Conservation (phyloP, 2,888 invertebrate species). For the Schrankia costaestrigalis region DNA sequence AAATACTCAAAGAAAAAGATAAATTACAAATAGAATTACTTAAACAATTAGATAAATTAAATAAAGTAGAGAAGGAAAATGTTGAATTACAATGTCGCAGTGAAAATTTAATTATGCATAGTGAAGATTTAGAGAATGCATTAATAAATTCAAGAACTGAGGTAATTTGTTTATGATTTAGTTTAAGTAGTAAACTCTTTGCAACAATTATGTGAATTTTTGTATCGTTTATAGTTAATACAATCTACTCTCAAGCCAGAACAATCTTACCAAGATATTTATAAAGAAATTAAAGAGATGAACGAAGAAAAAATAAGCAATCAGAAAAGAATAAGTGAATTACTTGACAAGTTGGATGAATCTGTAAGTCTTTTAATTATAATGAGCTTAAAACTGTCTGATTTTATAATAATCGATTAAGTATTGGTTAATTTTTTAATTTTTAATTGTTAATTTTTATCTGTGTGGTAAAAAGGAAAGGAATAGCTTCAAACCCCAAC, state of each 20-base stretch:
- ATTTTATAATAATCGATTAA: too few species aligned
- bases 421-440: too few species aligned
- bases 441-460: too few species aligned
- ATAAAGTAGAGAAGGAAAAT: constrained; percentile 47
- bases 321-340: constrained; percentile 48
- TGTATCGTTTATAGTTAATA: constrained; percentile 32
- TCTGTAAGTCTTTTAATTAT: constrained; percentile 38
- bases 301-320: constrained; percentile 52
- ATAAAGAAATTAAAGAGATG: constrained; percentile 53
- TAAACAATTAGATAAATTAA: constrained; percentile 34
- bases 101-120: constrained; percentile 44
- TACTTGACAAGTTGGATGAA: constrained; percentile 55
- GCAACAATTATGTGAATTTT: neutral
- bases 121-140: constrained; percentile 53
- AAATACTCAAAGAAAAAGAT: constrained; percentile 47
- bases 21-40: constrained; percentile 44
- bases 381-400: too few species aligned
- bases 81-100: constrained; percentile 42
- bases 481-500: too few species aligned
- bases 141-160: constrained; percentile 50
- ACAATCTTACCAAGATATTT: constrained; percentile 35
- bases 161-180: constrained; percentile 42
- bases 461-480: too few species aligned
- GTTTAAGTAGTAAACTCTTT: neutral
- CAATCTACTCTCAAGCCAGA: constrained; percentile 22